Evolutionary conservation across 1,140 invertebrate species (phyloP), one percentile per base, ranked within the genome.

Genomic region (Epicauta chinensis): DNA sequence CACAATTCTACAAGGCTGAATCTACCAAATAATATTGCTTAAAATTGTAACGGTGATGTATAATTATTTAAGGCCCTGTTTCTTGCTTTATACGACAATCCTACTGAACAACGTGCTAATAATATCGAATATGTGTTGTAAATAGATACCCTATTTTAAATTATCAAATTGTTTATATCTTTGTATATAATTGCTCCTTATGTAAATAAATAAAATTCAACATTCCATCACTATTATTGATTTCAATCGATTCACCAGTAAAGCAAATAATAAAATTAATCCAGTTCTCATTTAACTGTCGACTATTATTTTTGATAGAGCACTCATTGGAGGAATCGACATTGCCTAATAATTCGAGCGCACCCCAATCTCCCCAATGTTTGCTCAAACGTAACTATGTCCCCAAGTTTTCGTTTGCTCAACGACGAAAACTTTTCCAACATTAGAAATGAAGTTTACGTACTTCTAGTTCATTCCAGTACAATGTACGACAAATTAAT

Each of bases 81-180:
- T 23, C 23, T 49, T 40, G 46, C 43, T 47, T 52, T 13, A 53
- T 53, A 53, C 46, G 51, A 53, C 51, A 53, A 53, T 53, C 51
- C 34, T 53, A 53, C 38, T 45, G 29, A 32, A 39, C 10, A n/a
- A 46, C 36, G 51, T 53, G 41, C 34, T 53, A 45, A 10, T 53
- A 45, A 10, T 31, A 44, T 34, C 16, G 42, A 23, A 50, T 34
- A 38, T 53, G 43, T 53, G 36, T 43, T 53, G 51, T 53, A 53
- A 38, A 53, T 53, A 53, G 32, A 36, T 15, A 31, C 51, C 51
- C 51, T 53, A 53, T 53, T 53, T 53, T 53, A 46, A 53, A 46
- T 53, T 46, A 53, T 51, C 17, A 59, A 38, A 39, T 51, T 59
- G 54, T 59, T 59, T 59, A 52, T 59, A 59, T 53, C 57, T 59